Percentiles rank a stretch among this genome's conserved stretches.
phyloP scores from a whole-genome alignment of 2,797 vertebrate genomes.

The Trematomus bernacchii region DNA sequence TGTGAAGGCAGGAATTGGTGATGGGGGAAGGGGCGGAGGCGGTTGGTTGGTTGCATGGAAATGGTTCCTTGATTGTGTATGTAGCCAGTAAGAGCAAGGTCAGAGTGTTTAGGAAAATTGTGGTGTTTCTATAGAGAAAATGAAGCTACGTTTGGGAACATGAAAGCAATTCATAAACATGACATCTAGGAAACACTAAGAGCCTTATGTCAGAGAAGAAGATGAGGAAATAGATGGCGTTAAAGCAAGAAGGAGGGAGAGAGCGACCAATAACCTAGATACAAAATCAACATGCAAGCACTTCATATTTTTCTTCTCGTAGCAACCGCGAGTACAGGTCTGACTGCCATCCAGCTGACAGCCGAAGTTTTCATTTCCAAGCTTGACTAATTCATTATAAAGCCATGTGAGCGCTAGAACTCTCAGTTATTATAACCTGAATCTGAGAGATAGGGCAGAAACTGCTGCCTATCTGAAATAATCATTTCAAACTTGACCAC shows the following conservation, averaged over 20 bases:
- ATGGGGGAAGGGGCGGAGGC: background rate
- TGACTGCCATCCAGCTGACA: constrained; percentile 60
- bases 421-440: constrained; percentile 51
- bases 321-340: constrained; percentile 52
- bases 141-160: constrained; percentile 13
- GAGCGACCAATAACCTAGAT: constrained; percentile 70
- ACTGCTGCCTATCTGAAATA: constrained; percentile 66
- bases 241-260: background rate
- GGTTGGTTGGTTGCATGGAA: constrained; percentile 25
- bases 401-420: constrained; percentile 55
- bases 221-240: constrained; percentile 11
- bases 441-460: constrained; percentile 46
- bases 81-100: constrained; percentile 28
- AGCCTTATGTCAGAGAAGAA: constrained; percentile 19
- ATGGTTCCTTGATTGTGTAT: constrained; percentile 50
- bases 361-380: constrained; percentile 65
- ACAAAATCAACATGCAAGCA: constrained; percentile 61
- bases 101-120: constrained; percentile 4
- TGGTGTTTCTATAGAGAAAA: constrained; percentile 17
- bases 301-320: constrained; percentile 51
- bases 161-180: constrained; percentile 27
- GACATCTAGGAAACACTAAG: constrained; percentile 21
- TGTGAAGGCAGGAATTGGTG: constrained; percentile 62
- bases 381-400: constrained; percentile 79
- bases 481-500: constrained; percentile 56